Base-by-base conservation (phyloP, 92 coral and sea anemone species). In the Porites cylindrica region DNA sequence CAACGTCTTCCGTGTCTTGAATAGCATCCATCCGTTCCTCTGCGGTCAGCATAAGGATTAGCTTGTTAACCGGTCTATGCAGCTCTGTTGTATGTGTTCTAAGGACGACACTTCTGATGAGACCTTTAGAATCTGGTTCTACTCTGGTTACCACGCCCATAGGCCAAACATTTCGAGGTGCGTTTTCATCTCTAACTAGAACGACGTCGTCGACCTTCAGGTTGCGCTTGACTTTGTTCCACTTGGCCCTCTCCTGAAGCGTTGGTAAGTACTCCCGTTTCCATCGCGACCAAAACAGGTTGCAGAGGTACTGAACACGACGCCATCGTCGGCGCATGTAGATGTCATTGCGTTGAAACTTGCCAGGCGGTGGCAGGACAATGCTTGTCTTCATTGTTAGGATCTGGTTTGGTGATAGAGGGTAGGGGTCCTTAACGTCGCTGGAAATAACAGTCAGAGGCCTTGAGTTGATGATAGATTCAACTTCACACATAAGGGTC, bases 151-250 rank as follows among this genome's bases (percentile, higher is more conserved):
- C 32, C 32, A 29, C 32, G 32, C 32, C 32, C 32, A 29, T 29
- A 29, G 32, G 32, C 32, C 32, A 29, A 29, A 2, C 64, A 70
- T 83, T 88, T n/a, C 94, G 53, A 13, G 89, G 82, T 8, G 79
- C 82, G 23, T 77, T 78, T 12, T 78, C 83, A 10, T 91, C 91
- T 50, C 52, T 61, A 29, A 91, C 3, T 47, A 91, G 69, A 2
- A 91, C 90, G 3, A 91, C 59, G 12, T 91, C 90, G 76, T 76
- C 79, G 3, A 51, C 80, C 51, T 67, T 50, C 53, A 90, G 75
- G 85, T 85, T 90, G 13, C 86, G 32, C 43, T 77, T 17, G 0
- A 58, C 69, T 5, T 79, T 32, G 0, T 77, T 32, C 90, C 90
- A 90, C 38, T 90, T 90, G 63, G 16, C 12, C 47, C 93, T 62